Conservation (phyloP, 2,797 vertebrate species). For the Parauchenoglanis punctatus region DNA sequence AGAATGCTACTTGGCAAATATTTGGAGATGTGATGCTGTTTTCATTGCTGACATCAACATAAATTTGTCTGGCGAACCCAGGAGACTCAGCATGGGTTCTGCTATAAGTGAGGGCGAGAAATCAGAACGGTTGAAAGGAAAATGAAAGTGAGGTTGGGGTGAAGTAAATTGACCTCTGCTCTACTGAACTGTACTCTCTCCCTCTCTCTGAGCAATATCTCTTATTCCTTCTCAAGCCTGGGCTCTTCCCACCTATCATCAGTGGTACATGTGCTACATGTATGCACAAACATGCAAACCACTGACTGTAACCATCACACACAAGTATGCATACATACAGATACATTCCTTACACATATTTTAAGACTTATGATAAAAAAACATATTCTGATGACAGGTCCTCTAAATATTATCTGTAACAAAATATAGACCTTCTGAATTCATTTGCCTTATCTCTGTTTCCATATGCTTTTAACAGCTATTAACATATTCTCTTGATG, state of each 20-base stretch:
- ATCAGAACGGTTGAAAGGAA: constrained; percentile 23
- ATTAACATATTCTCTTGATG: constrained; percentile 9
- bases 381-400: background rate
- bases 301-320: background rate
- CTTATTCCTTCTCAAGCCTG: constrained; percentile 43
- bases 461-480: background rate
- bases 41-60: constrained; percentile 83
- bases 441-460: background rate
- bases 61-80: constrained; percentile 77
- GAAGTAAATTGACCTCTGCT: constrained; percentile 70
- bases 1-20: constrained; percentile 82
- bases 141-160: constrained; percentile 29
- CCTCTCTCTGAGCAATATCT: constrained; percentile 27
- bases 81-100: constrained; percentile 74
- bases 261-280: background rate
- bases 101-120: constrained; percentile 60
- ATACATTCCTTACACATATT: background rate
- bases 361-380: background rate
- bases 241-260: background rate
- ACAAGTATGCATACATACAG: constrained; percentile 38
- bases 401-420: background rate
- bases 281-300: constrained; percentile 16
- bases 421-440: background rate
- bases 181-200: constrained; percentile 68
- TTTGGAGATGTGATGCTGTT: constrained; percentile 78